Conservation (phyloP, 2,113 vertebrate genomes). For the Leuciscus idus region DNA sequence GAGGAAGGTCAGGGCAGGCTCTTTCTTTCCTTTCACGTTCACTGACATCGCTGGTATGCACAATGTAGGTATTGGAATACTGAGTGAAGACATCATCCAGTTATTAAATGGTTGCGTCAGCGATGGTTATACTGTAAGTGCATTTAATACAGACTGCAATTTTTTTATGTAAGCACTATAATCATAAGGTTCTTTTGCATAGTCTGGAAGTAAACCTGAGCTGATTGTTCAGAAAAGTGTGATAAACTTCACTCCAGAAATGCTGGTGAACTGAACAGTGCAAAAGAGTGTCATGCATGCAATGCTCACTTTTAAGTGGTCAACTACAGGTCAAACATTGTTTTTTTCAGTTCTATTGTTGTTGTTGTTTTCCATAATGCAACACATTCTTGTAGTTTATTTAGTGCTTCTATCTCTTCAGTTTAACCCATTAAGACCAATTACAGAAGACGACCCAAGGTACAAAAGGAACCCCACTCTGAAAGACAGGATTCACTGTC, state of each 20-base stretch:
- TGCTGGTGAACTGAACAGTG: no score
- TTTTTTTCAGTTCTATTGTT: no score
- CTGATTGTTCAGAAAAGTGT: no score
- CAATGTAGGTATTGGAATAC: accelerated
- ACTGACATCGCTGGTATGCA: background rate
- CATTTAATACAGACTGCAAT: background rate
- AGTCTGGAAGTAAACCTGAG: background rate
- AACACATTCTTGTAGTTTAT: no score
- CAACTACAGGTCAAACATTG: no score
- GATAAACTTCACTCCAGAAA: no score
- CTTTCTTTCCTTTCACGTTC: background rate
- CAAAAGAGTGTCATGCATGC: no score
- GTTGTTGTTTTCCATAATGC: no score
- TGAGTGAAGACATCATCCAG: conserved; percentile 3
- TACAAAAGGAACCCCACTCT: conserved; percentile 26
- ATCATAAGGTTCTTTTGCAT: background rate
- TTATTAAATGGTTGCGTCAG: conserved; percentile 29
- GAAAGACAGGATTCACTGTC: conserved; percentile 51
- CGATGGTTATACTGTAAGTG: conserved; percentile 33
- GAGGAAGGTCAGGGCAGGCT: background rate
- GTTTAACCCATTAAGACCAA: background rate
- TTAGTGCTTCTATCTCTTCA: background rate
- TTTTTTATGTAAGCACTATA: background rate
- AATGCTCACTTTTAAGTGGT: no score
- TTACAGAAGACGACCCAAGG: background rate